A percentile compares a stretch with the other conserved stretches of the same genome.
These are phyloP conservation scores for Anas platyrhynchos DNA, from an alignment of 2,113 vertebrate species.

Conservation along the genomic window DNA sequence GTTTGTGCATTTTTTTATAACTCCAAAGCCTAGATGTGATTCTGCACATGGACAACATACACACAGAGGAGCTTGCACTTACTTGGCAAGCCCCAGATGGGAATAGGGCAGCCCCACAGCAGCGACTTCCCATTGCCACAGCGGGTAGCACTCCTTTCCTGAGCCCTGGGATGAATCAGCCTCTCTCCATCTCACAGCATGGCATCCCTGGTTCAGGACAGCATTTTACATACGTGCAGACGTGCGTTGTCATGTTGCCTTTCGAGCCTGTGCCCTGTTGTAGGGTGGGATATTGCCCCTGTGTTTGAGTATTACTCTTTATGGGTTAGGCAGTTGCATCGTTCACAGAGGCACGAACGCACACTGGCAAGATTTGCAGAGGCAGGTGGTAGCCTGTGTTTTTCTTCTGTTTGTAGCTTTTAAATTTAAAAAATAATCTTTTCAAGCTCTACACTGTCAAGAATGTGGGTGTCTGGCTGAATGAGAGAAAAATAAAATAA, in stretches of 20 bases:
- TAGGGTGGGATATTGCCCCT: neutral
- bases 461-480: slow-evolving; percentile 61
- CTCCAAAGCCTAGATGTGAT: neutral
- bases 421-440: slow-evolving; percentile 24
- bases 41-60: neutral
- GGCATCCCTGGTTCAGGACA: neutral
- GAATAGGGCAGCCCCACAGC: neutral
- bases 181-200: neutral
- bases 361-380: neutral
- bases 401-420: slow-evolving; percentile 37
- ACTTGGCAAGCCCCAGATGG: neutral
- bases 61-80: fast-evolving
- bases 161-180: neutral
- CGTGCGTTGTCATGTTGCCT: fast-evolving
- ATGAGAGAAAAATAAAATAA: slow-evolving; percentile 57
- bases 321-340: neutral
- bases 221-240: neutral
- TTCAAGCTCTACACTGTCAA: slow-evolving; percentile 64
- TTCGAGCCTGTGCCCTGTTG: neutral
- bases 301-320: neutral
- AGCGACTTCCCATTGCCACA: neutral
- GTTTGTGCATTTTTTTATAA: neutral
- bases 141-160: neutral
- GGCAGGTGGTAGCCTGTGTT: slow-evolving; percentile 39
- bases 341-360: neutral